phyloP scores from a whole-genome alignment of 2,113 vertebrate species.

The Lichenostomus cassidix region DNA sequence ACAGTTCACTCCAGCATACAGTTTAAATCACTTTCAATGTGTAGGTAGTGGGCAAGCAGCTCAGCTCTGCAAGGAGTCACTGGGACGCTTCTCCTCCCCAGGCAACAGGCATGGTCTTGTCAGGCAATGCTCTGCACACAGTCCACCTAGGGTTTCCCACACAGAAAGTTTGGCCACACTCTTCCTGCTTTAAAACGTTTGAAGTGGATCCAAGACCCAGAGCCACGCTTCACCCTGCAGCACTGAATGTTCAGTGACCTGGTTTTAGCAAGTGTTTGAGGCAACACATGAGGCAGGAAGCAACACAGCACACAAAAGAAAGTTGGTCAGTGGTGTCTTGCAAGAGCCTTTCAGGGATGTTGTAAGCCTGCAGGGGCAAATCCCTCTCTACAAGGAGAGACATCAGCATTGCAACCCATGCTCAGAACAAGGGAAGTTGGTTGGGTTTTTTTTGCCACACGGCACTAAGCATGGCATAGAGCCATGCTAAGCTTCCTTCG shows the following conservation, averaged over 20 bases:
- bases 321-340: background rate
- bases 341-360: background rate
- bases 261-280: background rate
- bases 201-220: background rate
- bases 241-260: background rate
- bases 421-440: background rate
- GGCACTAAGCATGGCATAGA: background rate
- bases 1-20: background rate
- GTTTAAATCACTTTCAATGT: rapidly evolving
- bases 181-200: background rate
- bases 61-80: background rate
- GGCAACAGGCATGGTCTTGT: background rate
- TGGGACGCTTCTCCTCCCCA: background rate
- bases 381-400: background rate
- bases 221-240: background rate
- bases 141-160: background rate
- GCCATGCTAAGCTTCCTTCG: background rate
- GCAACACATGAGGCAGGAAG: background rate
- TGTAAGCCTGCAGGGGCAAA: background rate
- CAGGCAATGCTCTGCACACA: background rate
- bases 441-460: background rate
- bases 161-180: background rate
- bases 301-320: background rate
- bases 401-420: background rate
- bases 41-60: background rate